Evolutionary conservation across 2,797 vertebrate species (phyloP), one percentile per base, ranked within the genome.

Genomic region (Myripristis jacobus): DNA sequence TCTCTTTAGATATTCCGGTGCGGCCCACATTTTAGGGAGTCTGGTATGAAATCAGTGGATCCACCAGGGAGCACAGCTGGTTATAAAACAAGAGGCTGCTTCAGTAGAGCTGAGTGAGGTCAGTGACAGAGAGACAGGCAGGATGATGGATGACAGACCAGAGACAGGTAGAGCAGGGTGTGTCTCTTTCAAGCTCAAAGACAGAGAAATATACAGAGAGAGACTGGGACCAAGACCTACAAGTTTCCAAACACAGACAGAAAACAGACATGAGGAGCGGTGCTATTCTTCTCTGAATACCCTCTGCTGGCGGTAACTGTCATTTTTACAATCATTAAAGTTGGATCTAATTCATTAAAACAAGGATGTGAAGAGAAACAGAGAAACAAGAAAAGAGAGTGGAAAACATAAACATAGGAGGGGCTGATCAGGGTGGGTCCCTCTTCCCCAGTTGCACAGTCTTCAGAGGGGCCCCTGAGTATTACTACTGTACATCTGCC

Each of bases 11-110:
- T 66, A 67, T 53, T 70, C 2, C 24, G 31, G 52, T 13, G 29
- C 29, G 21, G 27, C 18, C 18, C 27, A 18, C 59, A 67, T 82
- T 68, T 52, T 18, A 48, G 31, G 6, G 22, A 55, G 53, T 55
- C 52, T 18, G 50, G 11, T 22, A 22, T 66, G 16, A 75, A 41
- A 47, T 18, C 41, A 36, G 34, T 16, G 21, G 51, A 34, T 53
- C 41, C 58, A 59, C 34, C 0, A 1, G 63, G 70, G 58, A 82
- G 46, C 76, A 81, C 85, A 91, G 88, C 87, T 90, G 88, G 66
- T 71, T 66, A 54, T 78, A 48, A 64, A 85, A 91, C 80, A 88
- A 87, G 66, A 44, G 44, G 21, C 24, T 29, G 29, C 56, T 84
- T 87, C 74, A 84, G 78, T 64, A 80, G 16, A 65, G 24, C 59